Percentiles rank a stretch among this genome's conserved stretches.
These are phyloP conservation scores for Pelobates cultripes DNA, from an alignment of 2,797 vertebrate species.

Conservation along the genomic window DNA sequence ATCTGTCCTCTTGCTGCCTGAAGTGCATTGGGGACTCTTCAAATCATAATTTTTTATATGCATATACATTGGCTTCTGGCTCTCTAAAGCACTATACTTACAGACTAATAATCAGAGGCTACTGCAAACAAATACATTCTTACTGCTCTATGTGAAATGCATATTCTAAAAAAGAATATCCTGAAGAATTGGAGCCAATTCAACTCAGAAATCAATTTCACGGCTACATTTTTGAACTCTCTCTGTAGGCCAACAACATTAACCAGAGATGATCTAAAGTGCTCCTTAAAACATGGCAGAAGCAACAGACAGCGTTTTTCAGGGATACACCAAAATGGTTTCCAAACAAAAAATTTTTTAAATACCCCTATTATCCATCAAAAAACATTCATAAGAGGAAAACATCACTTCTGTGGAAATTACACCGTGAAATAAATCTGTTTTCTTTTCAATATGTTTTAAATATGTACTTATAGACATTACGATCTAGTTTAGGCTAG, in stretches of 20 bases:
- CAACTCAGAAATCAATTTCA: neutral
- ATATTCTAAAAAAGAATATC: neutral
- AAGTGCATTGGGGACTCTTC: conserved; percentile 15
- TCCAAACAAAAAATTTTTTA: neutral
- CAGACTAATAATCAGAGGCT: conserved; percentile 14
- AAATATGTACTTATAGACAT: no score
- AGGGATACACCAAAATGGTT: neutral
- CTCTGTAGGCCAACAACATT: neutral
- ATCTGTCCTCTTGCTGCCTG: neutral
- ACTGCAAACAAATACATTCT: conserved; percentile 4
- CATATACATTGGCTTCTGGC: conserved; percentile 14
- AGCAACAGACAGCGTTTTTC: neutral
- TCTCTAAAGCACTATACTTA: neutral
- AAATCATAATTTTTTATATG: conserved; percentile 12
- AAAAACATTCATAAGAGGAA: no score
- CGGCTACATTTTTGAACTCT: neutral
- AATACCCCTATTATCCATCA: no score
- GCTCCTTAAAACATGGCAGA: neutral
- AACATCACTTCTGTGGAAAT: no score
- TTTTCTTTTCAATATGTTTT: no score
- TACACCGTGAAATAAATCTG: no score
- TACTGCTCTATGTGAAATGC: neutral
- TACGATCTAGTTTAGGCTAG: no score
- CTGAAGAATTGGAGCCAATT: neutral
- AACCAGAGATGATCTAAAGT: neutral